Evolutionary conservation across 1,140 invertebrate genomes (phyloP), one percentile per base, ranked within the genome.

Genomic region (Sitophilus oryzae): DNA sequence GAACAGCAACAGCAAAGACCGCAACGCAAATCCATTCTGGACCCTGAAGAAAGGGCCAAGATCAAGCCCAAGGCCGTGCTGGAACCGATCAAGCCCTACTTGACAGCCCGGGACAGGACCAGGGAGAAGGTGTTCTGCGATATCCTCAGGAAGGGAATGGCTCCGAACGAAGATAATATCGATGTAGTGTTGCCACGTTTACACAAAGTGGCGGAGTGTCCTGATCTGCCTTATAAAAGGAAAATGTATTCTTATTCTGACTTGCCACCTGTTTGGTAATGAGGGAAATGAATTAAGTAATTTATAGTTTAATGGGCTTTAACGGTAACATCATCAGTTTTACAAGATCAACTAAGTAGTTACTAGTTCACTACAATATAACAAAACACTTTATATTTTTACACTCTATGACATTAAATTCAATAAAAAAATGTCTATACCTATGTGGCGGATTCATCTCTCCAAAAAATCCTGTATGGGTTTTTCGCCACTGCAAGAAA

Each of bases 31-130:
- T 62, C 56, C 19, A 63, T 66, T 15, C 60, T 60, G 62, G 68
- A 59, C 63, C 72, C 58, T 40, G 73, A 71, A 66, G 71, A 71
- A 52, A 66, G 70, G 48, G 77, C 76, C 57, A 74, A 74, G 71
- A 79, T 84, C 62, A 73, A 71, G 66, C 77, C 79, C 54, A 75
- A 76, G 71, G 66, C 74, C 34, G 72, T 75, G 56, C 67, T 80
- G 55, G 71, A 73, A 52, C 80, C 80, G 58, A 72, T 80, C 34
- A 76, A 77, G 68, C 79, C 79, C 2, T 84, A 84, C 66, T 74
- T 82, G 57, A 79, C 81, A 8, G 74, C 81, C 21, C 73, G 82
- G 44, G 81, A 84, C 53, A 70, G 73, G 60, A 83, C 80, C 52
- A 75, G 79, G 15, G 72, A 76, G 52, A 78, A 78, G 47, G 80